Evolutionary conservation across 2,113 vertebrate genomes (phyloP), one percentile per base, ranked within the genome.

Genomic region (Crocuta crocuta): DNA sequence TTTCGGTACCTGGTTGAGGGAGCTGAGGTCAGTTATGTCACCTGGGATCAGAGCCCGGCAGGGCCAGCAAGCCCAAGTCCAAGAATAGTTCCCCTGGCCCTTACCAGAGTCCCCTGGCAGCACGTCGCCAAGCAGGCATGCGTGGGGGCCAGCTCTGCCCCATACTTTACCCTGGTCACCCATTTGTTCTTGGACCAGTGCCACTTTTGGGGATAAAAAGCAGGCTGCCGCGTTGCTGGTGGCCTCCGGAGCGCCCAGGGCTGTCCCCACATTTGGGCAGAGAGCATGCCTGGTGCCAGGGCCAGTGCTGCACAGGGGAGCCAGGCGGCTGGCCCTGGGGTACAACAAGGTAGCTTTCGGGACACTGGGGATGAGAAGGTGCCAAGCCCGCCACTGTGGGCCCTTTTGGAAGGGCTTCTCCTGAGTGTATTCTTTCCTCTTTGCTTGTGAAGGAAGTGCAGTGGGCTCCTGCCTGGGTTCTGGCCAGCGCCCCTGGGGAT

Each of bases 301-400:
- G 94, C 96, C 95, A 81, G 92, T 26, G 58, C 98, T 92, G 66
- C 55, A 80, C 55, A 80, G 97, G 96, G 96, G 90, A 80, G 91
- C 96, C 93, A 50, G 95, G 97, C 94, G 91, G 96, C 98, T 98
- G n/a, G 16, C 19, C 15, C 88, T 65, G 79, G 88, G 23, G 31
- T 6, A 1, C 15, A 26, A 53, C 65, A 68, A 33, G 43, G 12
- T 26, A 2, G 53, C 63, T 87, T 92, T 84, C 6, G 76, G 53
- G 45, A 68, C 43, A 45, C 58, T 58, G 63, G 61, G 63, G 28
- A 43, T 28, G 55, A 61, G 55, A 93, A 35, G 24, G 50, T 1
- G 16, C 70, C 43, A 13, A 3, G 48, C 55, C 17, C 10, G 15
- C n/a, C 63, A 1, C 24, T 0, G 6, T 45, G 10, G 23, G 66